A percentile compares a stretch with the other conserved stretches of the same genome.
These are phyloP conservation scores for Phenganax subtilis DNA, from an alignment of 92 coral and sea anemone species.

Conservation along the genomic window DNA sequence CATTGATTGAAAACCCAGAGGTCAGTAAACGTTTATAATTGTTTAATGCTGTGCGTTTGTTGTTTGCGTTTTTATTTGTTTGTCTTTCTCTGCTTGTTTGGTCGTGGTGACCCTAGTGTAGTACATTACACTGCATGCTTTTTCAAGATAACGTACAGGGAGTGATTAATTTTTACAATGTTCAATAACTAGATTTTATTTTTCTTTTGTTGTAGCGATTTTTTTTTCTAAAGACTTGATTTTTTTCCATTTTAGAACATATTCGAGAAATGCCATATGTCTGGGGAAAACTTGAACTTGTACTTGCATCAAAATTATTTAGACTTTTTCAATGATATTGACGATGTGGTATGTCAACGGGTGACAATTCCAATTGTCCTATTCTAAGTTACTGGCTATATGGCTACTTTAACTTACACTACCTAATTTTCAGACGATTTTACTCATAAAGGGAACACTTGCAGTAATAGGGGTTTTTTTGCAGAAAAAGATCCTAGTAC, in stretches of 20 bases:
- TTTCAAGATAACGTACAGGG: too few relatives aligned
- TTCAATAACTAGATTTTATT: background rate
- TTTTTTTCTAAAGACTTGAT: background rate
- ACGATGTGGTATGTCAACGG: constrained; percentile 69
- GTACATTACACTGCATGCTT: background rate
- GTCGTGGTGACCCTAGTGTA: background rate
- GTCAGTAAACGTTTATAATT: constrained; percentile 25
- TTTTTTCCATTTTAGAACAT: constrained; percentile 55
- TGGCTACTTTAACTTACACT: too few relatives aligned
- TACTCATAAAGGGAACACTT: too few relatives aligned
- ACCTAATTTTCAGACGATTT: too few relatives aligned
- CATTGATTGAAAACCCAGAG: constrained; percentile 74
- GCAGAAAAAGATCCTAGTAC: too few relatives aligned
- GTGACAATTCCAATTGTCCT: background rate
- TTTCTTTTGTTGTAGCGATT: too few relatives aligned
- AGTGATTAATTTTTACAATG: too few relatives aligned
- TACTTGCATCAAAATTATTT: constrained; percentile 90
- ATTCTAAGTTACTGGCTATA: background rate
- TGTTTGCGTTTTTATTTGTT: background rate
- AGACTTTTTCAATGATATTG: constrained; percentile 73
- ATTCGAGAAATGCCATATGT: constrained; percentile 66
- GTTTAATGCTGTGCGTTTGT: background rate
- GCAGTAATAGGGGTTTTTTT: too few relatives aligned
- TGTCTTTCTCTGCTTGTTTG: background rate
- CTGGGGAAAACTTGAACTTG: constrained; percentile 71